Evolutionary conservation across 2,797 vertebrate genomes (phyloP), one percentile per base, ranked within the genome.

Genomic region (Orestias chungarensis): DNA sequence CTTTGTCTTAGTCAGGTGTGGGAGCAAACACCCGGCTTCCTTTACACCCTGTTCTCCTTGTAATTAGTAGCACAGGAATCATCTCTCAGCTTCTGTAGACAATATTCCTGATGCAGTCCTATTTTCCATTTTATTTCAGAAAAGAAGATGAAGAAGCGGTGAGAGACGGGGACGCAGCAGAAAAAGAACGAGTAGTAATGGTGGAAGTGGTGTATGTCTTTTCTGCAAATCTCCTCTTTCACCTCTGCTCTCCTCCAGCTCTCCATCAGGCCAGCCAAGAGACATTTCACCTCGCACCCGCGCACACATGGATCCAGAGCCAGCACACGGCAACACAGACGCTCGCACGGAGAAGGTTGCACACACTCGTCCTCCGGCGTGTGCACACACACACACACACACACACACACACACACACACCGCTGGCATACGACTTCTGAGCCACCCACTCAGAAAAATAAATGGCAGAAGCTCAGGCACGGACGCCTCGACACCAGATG

Each of bases 191-290:
- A 89, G 80, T 87, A 89, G 91, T 91, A 91, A 91, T 88, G 93
- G 94, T 94, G 93, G 93, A 94, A 91, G 87, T 88, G 93, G 92
- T 92, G 93, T 92, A 93, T 95, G 93, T 94, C 94, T 94, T 93
- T 88, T 87, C 86, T 90, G 93, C 93, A 94, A 95, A 93, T 94
- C 87, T 94, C 91, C 94, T 86, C 85, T 92, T 94, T 93, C 91
- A 91, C 90, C 89, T 93, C 91, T 88, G 91, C 89, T 93, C 91
- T 90, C 88, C 89, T 90, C 88, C 90, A 90, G 87, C 89, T 89
- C 89, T 88, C 82, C 82, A 92, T 88, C 92, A 91, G 89, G 90
- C 90, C 86, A 91, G 90, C 91, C 91, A 92, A 93, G 87, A 93
- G 91, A 90, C 92, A 88, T 90, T 92, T 93, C 92, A 94, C 88